Conservation (phyloP, 2,113 vertebrate species). For the Thymallus thymallus region DNA sequence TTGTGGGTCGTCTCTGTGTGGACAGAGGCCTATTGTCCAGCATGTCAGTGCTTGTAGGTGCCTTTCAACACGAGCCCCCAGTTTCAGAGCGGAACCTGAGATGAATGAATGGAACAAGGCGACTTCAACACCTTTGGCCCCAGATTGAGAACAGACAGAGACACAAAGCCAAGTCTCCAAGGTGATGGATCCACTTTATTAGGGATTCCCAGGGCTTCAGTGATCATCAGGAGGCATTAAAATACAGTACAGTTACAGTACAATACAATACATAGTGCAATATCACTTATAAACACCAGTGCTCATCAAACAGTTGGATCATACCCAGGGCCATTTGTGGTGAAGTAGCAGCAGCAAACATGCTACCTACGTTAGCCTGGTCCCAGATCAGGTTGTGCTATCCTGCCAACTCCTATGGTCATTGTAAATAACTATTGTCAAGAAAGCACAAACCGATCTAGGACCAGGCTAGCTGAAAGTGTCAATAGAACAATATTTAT, state of each 20-base stretch:
- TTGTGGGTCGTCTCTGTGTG: background rate
- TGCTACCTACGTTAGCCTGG: background rate
- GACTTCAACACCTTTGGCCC: constrained; percentile 3
- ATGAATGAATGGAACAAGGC: constrained; percentile 4
- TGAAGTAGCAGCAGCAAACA: constrained; percentile 1
- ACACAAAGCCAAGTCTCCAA: background rate
- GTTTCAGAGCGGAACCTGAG: constrained; percentile 39
- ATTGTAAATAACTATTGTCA: too few relatives aligned
- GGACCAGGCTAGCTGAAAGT: background rate
- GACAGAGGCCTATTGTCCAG: constrained; percentile 22
- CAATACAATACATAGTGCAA: background rate
- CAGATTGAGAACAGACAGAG: background rate
- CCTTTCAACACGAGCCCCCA: constrained; percentile 4
- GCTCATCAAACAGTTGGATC: background rate
- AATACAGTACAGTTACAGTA: background rate
- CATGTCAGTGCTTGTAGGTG: constrained; percentile 28
- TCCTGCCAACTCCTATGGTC: too few relatives aligned
- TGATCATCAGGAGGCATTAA: constrained; percentile 1
- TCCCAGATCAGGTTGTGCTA: too few relatives aligned
- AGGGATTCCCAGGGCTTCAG: background rate
- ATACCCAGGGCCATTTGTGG: background rate
- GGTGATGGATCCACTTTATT: background rate
- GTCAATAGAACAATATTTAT: background rate
- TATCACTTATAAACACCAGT: constrained; percentile 7
- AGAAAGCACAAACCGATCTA: too few relatives aligned